Evolutionary conservation across 2,113 vertebrate species (phyloP), one percentile per base, ranked within the genome.

Genomic region (Alethe diademata): DNA sequence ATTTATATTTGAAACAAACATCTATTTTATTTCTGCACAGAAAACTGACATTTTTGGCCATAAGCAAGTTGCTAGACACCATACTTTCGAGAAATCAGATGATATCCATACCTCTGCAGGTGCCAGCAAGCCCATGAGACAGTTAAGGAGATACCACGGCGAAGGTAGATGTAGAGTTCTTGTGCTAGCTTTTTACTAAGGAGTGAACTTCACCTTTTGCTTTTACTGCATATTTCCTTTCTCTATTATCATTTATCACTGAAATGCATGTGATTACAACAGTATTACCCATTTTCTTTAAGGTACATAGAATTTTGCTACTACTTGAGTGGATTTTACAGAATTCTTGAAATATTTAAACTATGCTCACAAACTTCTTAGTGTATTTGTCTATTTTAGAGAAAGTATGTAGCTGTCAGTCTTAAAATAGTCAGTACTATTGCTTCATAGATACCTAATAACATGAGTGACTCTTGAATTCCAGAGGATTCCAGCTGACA

Each of bases 1-100:
- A 88, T 96, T 93, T 96, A 97, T 92, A 93, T 96, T 85, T 71
- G 90, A 97, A 93, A 75, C 25, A 90, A 93, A 81, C 45, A 64
- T 72, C 70, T 92, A 91, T 86, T 97, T 96, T 86, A 80, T 64
- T 89, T 96, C 70, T 92, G 74, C 73, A 91, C 33, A 60, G 92
- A 93, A 82, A 93, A 73, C 28, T 88, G 71, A 74, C 43, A 86
- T 86, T 81, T 81, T 78, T 94, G 48, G 42, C 42, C 38, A 51
- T 76, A 92, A 81, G n/a, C 43, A 74, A 66, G 69, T 89, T 91
- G 11, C 36, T 95, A 42, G 22, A 62, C 35, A 67, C 16, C 76
- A 40, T 70, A 28, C 8, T 50, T 73, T 1, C 7, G 43, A 78
- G 60, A 91, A 90, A 95, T 67, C 75, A 56, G 35, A 64, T 69